phyloP scores from a whole-genome alignment of 2,888 invertebrate species.

The Zygothrica quintamaculata region DNA sequence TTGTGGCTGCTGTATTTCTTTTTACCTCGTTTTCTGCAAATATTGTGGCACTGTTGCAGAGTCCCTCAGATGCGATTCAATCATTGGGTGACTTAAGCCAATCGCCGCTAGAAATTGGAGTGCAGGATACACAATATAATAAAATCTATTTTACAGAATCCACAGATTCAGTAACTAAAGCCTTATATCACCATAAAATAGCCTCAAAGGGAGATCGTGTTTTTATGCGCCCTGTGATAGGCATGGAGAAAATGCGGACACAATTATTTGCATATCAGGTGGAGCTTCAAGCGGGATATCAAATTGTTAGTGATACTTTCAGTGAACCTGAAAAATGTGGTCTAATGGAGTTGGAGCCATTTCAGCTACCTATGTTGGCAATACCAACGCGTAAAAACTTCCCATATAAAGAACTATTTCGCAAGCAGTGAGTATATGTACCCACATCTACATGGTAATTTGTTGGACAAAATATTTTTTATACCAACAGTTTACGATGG shows the following conservation, averaged over 20 bases:
- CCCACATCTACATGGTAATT: too few species aligned
- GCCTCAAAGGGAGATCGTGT: constrained; percentile 86
- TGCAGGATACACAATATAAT: constrained; percentile 87
- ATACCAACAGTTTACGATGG: constrained; percentile 85
- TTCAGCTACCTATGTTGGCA: constrained; percentile 86
- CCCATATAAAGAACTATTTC: constrained; percentile 86
- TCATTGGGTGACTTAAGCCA: constrained; percentile 86
- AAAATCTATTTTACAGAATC: constrained; percentile 87
- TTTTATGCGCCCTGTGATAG: constrained; percentile 86
- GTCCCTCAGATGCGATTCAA: constrained; percentile 87
- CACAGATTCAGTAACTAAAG: constrained; percentile 85
- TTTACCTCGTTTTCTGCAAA: constrained; percentile 89
- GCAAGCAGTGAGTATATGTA: constrained; percentile 77
- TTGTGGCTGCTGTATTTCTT: constrained; percentile 86
- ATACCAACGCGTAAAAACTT: constrained; percentile 86
- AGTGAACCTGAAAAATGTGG: constrained; percentile 88
- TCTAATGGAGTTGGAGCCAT: constrained; percentile 86
- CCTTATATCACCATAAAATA: constrained; percentile 86
- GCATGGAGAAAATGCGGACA: constrained; percentile 86
- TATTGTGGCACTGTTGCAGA: constrained; percentile 87
- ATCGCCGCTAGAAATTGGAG: constrained; percentile 86
- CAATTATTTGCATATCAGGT: constrained; percentile 87
- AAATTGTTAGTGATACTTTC: constrained; percentile 87
- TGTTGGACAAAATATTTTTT: too few species aligned
- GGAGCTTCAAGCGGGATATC: constrained; percentile 87